Evolutionary conservation across 2,888 invertebrate genomes (phyloP), one percentile per base, ranked within the genome.

Genomic region (Alloscopus bannaensis): DNA sequence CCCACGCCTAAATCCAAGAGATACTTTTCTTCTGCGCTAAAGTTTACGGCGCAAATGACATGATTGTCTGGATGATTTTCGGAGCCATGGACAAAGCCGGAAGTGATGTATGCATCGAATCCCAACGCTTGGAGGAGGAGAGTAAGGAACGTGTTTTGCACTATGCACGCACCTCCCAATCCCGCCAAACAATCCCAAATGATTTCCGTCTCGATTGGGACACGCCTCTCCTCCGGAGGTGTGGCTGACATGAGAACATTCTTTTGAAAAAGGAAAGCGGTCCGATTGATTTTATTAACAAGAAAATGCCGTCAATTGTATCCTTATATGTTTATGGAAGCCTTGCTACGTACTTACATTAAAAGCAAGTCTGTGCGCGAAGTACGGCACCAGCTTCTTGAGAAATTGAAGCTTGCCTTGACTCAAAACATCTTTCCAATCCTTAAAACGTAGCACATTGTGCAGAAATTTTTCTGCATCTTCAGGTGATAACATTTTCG

Each of bases 91-190:
- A 77, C 75, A 50, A 71, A 82, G n/a, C 82, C 83, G 2, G 81
- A 70, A 0, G 69, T 55, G 0, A 73, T 55, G 57, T 80, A 78
- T 0, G 83, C 59, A 13, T 82, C 55, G 47, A 81, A 84, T 3
- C 82, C 83, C n/a, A 84, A 29, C 1, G 75, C 60, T 24, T 78
- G 36, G 0, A 84, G 78, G 1, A 82, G 26, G 3, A 76, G 16
- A n/a, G 75, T 45, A 3, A 84, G n/a, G 36, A 82, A 82, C 3
- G 50, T 26, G 65, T 84, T 84, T 31, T 81, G 78, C n/a, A 77
- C 80, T 2, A 82, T 79, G 66, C 84, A 84, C 42, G 80, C 68
- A 11, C 84, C 84, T 8, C 83, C 82, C 16, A 29, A 68, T 13
- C 84, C 84, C 26, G 28, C 42, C 6, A 80, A 50, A 36, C 73